Conservation (phyloP, 92 coral and sea anemone species). For the Pocillopora grandis region DNA sequence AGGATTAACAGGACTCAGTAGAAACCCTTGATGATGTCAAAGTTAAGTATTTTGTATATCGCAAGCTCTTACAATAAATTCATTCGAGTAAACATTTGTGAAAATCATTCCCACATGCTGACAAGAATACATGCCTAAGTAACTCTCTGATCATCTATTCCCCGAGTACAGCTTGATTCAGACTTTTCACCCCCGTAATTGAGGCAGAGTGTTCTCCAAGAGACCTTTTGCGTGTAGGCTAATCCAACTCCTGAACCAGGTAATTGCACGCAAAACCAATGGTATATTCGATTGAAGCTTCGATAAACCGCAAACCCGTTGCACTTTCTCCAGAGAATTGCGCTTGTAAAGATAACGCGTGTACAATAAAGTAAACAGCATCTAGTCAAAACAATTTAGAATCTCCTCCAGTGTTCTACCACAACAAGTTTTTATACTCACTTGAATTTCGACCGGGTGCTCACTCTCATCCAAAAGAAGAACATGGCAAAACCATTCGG, state of each 20-base stretch:
- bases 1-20: not conserved
- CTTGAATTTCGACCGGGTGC: slow-evolving; percentile 77
- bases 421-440: slow-evolving; percentile 57
- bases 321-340: not conserved
- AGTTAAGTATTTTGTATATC: slow-evolving; percentile 18
- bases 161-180: not conserved
- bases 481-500: slow-evolving; percentile 74
- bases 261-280: not conserved
- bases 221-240: no score
- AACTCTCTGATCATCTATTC: no score
- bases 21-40: slow-evolving; percentile 3
- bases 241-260: not conserved
- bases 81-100: slow-evolving; percentile 27
- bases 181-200: no score
- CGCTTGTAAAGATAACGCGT: slow-evolving; percentile 2
- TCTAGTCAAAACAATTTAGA: slow-evolving; percentile 15
- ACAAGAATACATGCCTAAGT: slow-evolving; percentile 8
- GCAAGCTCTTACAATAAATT: slow-evolving; percentile 2
- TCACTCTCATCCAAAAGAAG: slow-evolving; percentile 84
- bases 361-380: slow-evolving; percentile 27
- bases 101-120: slow-evolving; percentile 31
- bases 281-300: not conserved
- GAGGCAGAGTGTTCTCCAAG: no score
- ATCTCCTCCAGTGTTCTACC: not conserved
- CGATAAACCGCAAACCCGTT: not conserved